phyloP scores from a whole-genome alignment of 2,888 invertebrate genomes.

The Diarsia dahlii region DNA sequence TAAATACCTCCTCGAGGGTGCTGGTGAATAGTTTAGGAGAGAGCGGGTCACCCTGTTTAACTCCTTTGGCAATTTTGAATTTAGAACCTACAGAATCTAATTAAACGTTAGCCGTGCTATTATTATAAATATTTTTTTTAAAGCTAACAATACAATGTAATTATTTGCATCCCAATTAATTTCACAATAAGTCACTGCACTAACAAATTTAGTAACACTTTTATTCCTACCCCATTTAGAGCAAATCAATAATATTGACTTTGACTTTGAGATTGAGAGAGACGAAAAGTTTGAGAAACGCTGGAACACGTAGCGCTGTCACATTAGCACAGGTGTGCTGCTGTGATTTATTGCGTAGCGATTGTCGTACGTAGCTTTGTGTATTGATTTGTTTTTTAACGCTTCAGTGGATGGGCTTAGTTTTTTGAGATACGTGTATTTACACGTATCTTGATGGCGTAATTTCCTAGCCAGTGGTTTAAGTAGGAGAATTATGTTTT shows the following conservation, averaged over 20 bases:
- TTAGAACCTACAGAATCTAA: no score
- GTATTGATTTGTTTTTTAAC: conserved; percentile 30
- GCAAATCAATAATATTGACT: not conserved
- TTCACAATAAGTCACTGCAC: not conserved
- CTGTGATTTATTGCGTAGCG: conserved; percentile 22
- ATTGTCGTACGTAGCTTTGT: not conserved
- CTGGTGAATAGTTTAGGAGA: no score
- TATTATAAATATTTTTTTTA: no score
- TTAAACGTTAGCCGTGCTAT: no score
- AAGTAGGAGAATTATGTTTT: not conserved
- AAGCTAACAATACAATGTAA: no score
- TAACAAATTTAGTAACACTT: not conserved
- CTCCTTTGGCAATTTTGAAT: no score
- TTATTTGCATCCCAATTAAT: not conserved
- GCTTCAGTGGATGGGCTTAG: not conserved
- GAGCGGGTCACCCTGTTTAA: no score
- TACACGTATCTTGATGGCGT: not conserved
- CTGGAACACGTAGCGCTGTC: conserved; percentile 11
- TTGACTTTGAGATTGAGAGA: not conserved
- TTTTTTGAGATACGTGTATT: not conserved
- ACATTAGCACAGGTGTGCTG: conserved; percentile 43
- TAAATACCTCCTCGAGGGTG: no score
- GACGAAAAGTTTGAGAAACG: conserved; percentile 17
- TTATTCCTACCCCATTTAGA: not conserved
- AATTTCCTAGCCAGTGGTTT: not conserved